Base-by-base conservation (phyloP, 2,113 vertebrate species). In the Odobenus rosmarus region DNA sequence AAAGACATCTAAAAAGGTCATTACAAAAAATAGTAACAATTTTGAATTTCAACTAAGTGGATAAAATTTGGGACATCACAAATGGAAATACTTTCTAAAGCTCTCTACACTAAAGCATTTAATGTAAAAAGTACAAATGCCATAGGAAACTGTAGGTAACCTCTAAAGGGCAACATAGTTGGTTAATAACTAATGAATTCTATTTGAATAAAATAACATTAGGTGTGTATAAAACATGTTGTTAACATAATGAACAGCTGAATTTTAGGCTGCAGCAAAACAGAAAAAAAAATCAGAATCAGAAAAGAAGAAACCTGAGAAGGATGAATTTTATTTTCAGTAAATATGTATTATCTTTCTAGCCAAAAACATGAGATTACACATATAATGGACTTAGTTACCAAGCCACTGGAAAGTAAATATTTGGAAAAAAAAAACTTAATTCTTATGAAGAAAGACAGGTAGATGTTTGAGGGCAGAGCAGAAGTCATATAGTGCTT, bases 1-100 rank as follows among this genome's bases (percentile, higher is more conserved):
- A 95, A 93, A 94, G 96, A 94, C 81, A 62, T 88, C 33, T 74
- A 76, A 92, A 98, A 97, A 97, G 96, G 96, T 95, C 92, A 96
- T 79, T 62, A 92, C 96, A 97, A 97, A 97, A 98, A 98, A 96
- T 95, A 74, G 67, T 86, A 90, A 77, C 90, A 86, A 94, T 97
- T 97, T 92, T 97, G 94, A 95, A 88, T 97, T 98, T 97, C 89
- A 86, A 77, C 93, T 92, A 90, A 97, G 67, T 94, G 95, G 71
- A 72, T 95, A 77, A 96, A 97, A 94, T 96, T 94, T 96, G 81
- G 84, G 42, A 7, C 80, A 51, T 94, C 21, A 46, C 80, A 81
- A 96, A 96, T 96, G 95, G 96, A 95, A 97, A 92, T 77, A 59
- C 55, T 83, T 87, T 74, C n/a, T 55, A 64, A 86, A 87, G 36